Evolutionary conservation across 2,888 invertebrate species (phyloP).

Genomic region (Apamea anceps): DNA sequence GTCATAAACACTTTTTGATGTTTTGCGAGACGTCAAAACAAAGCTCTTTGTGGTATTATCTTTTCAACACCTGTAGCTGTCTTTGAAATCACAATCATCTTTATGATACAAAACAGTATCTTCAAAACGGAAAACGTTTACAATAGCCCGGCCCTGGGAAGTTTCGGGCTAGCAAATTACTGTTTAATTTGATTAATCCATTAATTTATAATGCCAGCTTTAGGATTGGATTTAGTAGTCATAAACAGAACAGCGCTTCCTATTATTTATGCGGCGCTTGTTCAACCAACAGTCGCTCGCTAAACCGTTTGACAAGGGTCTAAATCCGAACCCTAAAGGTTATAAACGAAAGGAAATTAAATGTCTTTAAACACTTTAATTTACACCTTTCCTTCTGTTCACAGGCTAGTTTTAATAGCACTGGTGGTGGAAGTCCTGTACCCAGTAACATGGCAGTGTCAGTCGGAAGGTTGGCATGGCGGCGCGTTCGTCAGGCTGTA

Average conservation of each 20-base stretch:
- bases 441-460: conserved; percentile 93
- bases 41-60: conserved; percentile 40
- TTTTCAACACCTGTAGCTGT: conserved; percentile 22
- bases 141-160: not conserved
- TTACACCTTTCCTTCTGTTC: conserved; percentile 58
- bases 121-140: conserved; percentile 6
- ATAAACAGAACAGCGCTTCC: conserved; percentile 14
- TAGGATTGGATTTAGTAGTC: conserved; percentile 8
- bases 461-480: conserved; percentile 92
- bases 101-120: conserved; percentile 5
- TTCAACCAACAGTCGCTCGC: not conserved
- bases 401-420: conserved; percentile 92
- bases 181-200: conserved; percentile 13
- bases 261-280: conserved; percentile 31
- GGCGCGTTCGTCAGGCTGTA: conserved; percentile 93
- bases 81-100: conserved; percentile 12
- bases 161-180: conserved; percentile 11
- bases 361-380: not conserved
- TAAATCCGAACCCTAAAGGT: not conserved
- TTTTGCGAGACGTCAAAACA: conserved; percentile 51
- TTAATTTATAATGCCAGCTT: conserved; percentile 10
- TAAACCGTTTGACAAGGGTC: conserved; percentile 35
- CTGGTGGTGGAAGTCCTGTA: conserved; percentile 92
- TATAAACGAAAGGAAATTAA: conserved; percentile 10
- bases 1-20: conserved; percentile 58